These are phyloP conservation scores for Nymphalis c-album DNA, from an alignment of 2,888 invertebrate genomes.

Conservation along the genomic window DNA sequence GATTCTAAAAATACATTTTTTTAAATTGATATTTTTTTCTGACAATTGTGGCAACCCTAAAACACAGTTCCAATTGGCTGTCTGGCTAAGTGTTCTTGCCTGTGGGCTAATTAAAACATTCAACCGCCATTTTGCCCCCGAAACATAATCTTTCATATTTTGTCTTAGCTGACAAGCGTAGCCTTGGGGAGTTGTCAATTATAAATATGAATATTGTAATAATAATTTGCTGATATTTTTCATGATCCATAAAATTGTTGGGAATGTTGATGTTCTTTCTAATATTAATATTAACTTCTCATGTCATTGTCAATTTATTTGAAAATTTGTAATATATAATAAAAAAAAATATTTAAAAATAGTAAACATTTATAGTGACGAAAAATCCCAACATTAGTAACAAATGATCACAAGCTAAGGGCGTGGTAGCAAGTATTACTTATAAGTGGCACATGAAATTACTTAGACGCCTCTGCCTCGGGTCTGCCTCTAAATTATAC, in stretches of 20 bases:
- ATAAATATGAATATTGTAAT: conserved; percentile 13
- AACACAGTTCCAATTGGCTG: conserved; percentile 58
- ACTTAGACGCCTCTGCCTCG: conserved; percentile 48
- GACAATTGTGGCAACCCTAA: conserved; percentile 51
- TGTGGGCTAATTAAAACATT: conserved; percentile 79
- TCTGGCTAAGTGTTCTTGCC: conserved; percentile 69
- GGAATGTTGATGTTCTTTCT: not conserved
- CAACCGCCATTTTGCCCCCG: conserved; percentile 58
- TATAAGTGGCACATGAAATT: conserved; percentile 67
- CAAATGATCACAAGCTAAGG: conserved; percentile 57
- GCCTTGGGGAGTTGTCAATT: conserved; percentile 44
- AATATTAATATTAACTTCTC: too few relatives aligned
- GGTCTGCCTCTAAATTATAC: conserved; percentile 9
- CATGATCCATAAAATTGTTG: conserved; percentile 12
- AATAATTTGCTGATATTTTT: conserved; percentile 12
- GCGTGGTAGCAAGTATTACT: conserved; percentile 61
- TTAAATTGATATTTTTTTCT: not conserved
- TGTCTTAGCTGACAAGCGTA: conserved; percentile 67
- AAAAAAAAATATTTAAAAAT: not conserved
- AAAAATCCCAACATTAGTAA: conserved; percentile 43
- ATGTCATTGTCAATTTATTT: too few relatives aligned
- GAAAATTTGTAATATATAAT: too few relatives aligned
- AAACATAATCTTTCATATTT: conserved; percentile 77
- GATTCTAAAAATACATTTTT: not conserved
- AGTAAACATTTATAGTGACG: too few relatives aligned